Evolutionary conservation across 1,140 invertebrate genomes (phyloP).

Genomic region (Whitmania pigra): DNA sequence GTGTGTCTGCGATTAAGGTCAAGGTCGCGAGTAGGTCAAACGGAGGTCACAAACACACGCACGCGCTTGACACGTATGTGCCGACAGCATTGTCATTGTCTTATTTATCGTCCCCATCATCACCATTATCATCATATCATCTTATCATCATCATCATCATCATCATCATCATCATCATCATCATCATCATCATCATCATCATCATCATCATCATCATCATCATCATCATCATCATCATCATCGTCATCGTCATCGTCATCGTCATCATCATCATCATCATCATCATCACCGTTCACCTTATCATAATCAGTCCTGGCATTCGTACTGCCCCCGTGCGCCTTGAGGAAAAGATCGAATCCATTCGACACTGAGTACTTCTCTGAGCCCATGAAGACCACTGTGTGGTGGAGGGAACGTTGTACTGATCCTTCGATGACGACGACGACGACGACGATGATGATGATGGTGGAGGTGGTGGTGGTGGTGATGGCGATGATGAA

Average conservation of each 20-base stretch:
- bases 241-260: too few relatives aligned
- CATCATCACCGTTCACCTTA: slow-evolving; percentile 35
- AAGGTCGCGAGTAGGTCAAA: too few relatives aligned
- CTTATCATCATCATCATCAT: too few relatives aligned
- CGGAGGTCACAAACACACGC: too few relatives aligned
- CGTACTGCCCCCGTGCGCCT: slow-evolving; percentile 61
- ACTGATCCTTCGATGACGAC: not conserved
- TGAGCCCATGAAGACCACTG: slow-evolving; percentile 43
- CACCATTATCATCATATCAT: too few relatives aligned
- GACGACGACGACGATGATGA: not conserved
- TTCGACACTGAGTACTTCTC: slow-evolving; percentile 70
- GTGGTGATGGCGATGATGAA: not conserved
- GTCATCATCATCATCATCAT: too few relatives aligned
- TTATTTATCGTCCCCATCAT: too few relatives aligned
- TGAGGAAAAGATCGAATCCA: slow-evolving; percentile 65
- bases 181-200: slow-evolving; percentile 24
- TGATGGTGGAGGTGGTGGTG: slow-evolving; percentile 29
- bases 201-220: slow-evolving; percentile 55
- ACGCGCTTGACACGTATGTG: too few relatives aligned
- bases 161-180: too few relatives aligned
- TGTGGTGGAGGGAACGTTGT: slow-evolving; percentile 21
- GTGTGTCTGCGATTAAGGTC: slow-evolving; percentile 47
- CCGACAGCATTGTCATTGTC: too few relatives aligned
- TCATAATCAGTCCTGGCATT: slow-evolving; percentile 75
- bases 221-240: too few relatives aligned